Evolutionary conservation across 2,113 vertebrate genomes (phyloP).

Genomic region (Plestiodon gilberti): DNA sequence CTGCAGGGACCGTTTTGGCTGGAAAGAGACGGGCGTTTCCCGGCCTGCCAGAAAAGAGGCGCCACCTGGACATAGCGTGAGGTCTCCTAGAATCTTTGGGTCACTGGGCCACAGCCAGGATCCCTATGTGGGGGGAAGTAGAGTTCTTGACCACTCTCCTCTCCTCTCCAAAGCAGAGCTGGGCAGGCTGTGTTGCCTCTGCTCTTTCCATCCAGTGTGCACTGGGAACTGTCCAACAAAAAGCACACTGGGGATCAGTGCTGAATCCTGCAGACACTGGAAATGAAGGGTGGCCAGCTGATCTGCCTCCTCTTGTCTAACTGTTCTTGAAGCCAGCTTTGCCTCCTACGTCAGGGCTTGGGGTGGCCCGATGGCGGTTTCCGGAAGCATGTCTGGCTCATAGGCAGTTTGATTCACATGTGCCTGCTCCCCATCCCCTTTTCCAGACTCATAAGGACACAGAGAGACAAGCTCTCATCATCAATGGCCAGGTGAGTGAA

Average conservation of each 20-base stretch:
- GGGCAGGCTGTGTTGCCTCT: not conserved
- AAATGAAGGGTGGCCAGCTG: not conserved
- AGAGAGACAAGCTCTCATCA: too few species aligned
- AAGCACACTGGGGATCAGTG: not conserved
- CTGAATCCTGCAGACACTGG: slow-evolving; percentile 16
- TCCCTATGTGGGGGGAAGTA: too few species aligned
- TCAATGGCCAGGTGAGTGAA: not conserved
- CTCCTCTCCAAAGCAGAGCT: not conserved
- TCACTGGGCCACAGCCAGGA: not conserved
- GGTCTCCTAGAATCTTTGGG: not conserved
- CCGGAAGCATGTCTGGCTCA: not conserved
- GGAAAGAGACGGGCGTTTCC: not conserved
- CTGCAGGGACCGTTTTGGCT: not conserved
- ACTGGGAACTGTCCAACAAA: slow-evolving; percentile 39
- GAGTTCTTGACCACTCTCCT: too few species aligned
- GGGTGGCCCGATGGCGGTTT: not conserved
- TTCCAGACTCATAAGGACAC: not conserved
- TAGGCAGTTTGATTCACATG: not conserved
- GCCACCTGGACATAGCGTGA: too few species aligned
- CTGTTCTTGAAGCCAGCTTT: too few species aligned
- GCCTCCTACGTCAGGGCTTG: not conserved
- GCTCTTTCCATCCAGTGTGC: not conserved
- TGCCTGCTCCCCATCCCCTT: not conserved
- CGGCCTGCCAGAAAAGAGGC: not conserved
- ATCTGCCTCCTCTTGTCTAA: not conserved